Percentiles rank a stretch among this genome's conserved stretches.
phyloP scores from a whole-genome alignment of 2,113 vertebrate genomes.

The Geococcyx californianus region DNA sequence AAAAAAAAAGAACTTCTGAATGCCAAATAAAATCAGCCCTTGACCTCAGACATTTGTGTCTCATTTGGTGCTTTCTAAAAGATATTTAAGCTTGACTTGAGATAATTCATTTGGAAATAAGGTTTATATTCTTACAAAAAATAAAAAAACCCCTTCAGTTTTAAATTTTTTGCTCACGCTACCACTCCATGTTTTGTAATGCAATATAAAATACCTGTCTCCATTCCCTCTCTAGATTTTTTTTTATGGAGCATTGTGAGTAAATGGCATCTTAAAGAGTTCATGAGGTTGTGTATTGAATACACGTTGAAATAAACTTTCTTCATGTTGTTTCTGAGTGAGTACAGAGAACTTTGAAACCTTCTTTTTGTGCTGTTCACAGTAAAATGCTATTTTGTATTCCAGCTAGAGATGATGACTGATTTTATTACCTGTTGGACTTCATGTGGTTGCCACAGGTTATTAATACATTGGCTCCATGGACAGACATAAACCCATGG shows the following conservation, averaged over 20 bases:
- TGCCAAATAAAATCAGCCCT: neutral
- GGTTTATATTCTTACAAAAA: neutral
- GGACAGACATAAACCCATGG: neutral
- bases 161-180: neutral
- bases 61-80: neutral
- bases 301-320: neutral
- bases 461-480: neutral
- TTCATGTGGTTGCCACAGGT: neutral
- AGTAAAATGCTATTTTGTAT: neutral
- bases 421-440: neutral
- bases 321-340: neutral
- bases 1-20: neutral
- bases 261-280: neutral
- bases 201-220: neutral
- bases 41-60: neutral
- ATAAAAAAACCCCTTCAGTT: neutral
- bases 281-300: neutral
- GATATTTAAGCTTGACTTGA: neutral
- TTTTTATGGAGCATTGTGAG: neutral
- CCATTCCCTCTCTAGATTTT: neutral
- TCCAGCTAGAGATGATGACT: neutral
- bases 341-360: neutral
- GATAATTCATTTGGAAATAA: neutral
- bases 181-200: neutral
- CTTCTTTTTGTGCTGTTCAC: neutral